phyloP scores from a whole-genome alignment of 2,113 vertebrate species.

The Solea solea region DNA sequence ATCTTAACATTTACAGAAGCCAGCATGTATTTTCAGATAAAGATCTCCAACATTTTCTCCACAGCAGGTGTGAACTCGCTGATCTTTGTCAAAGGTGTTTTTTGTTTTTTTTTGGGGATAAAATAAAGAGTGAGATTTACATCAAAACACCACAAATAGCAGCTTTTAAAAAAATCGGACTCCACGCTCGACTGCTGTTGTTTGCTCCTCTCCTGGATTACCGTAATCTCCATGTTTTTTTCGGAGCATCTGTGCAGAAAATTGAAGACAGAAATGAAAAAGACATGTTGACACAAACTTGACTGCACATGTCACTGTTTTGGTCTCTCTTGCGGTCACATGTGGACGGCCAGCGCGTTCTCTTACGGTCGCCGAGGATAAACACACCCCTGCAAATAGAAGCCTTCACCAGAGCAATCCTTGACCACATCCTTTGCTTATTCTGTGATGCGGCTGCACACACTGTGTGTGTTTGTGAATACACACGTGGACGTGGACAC shows the following conservation, averaged over 20 bases:
- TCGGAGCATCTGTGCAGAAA: no score
- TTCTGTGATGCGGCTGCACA: background rate
- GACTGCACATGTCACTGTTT: conserved; percentile 18
- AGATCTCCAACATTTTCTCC: conserved; percentile 5
- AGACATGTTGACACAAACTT: background rate
- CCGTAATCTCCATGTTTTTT: no score
- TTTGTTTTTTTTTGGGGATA: background rate
- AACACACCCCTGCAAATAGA: conserved; percentile 60
- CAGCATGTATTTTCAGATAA: background rate
- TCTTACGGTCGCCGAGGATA: conserved; percentile 39
- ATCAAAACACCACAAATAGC: background rate
- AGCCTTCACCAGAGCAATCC: conserved; percentile 39
- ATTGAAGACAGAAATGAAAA: background rate
- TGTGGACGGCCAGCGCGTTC: conserved; percentile 29
- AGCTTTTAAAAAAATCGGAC: background rate
- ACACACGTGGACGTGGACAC: background rate
- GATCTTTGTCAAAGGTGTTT: background rate
- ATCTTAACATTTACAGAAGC: no score
- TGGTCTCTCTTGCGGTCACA: conserved; percentile 38
- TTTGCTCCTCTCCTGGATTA: no score
- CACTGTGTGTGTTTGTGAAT: conserved; percentile 1
- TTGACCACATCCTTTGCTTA: conserved; percentile 58
- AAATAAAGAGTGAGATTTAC: background rate
- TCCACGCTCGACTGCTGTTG: no score
- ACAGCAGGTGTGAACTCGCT: conserved; percentile 28